Conservation (phyloP, 2,113 vertebrate genomes). For the Clinocottus analis region DNA sequence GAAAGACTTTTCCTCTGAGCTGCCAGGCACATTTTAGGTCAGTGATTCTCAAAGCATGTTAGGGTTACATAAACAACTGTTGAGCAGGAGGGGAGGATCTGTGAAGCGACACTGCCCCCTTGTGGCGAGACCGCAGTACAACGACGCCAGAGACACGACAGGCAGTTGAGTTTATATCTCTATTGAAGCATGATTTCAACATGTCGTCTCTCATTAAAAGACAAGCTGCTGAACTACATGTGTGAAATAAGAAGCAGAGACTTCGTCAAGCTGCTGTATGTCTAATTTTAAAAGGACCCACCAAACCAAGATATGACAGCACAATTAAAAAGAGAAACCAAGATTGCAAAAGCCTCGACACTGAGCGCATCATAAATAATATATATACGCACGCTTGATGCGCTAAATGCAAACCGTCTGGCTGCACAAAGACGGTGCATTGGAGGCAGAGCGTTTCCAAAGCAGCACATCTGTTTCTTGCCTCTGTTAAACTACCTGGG, state of each 20-base stretch:
- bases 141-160: neutral
- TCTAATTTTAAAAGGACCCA: neutral
- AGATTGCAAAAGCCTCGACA: neutral
- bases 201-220: constrained; percentile 3
- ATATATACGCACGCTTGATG: neutral
- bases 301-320: neutral
- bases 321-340: neutral
- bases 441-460: neutral
- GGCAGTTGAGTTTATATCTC: neutral
- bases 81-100: neutral
- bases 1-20: constrained; percentile 16
- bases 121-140: constrained; percentile 24
- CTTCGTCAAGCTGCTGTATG: neutral
- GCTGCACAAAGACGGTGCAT: neutral
- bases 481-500: neutral
- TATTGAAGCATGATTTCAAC: neutral
- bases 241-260: neutral
- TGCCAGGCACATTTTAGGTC: constrained; percentile 48
- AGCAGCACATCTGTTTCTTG: neutral
- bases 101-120: constrained; percentile 44
- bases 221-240: neutral
- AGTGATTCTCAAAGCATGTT: constrained; percentile 47
- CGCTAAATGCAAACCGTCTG: neutral
- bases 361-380: neutral
- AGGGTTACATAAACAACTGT: constrained; percentile 47